Base-by-base conservation (phyloP, 1,140 invertebrate species). In the Neodiprion lecontei region DNA sequence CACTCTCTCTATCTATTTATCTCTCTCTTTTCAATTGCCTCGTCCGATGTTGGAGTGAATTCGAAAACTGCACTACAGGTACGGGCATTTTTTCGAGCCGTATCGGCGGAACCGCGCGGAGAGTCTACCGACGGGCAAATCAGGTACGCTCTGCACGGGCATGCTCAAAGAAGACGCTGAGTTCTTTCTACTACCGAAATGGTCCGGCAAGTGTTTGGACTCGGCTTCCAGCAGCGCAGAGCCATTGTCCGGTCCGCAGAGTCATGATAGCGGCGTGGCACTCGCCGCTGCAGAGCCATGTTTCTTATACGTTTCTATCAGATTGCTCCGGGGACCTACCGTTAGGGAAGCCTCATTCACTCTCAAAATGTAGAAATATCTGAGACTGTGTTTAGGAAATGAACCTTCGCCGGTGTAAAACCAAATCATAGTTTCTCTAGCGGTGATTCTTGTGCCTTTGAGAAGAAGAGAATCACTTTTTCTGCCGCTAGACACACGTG, bases 301-400 rank as follows among this genome's bases (percentile, higher is more conserved):
- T 61, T 61, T 61, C 53, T 61, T 61, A 61, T 61, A 14, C 5
- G 28, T 40, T 61, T 4, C 11, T 61, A 61, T 61, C 53, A 61
- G 53, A 61, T 61, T 61, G 53, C 53, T 17, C n/a, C 53, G 11
- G 53, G 7, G 11, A 23, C 67, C 17, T 23, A 69, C 67, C 67
- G 67, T 69, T 69, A 69, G 7, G 12, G 21, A 47, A 47, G 21
- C 21, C 12, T 47, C 67, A 69, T 69, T 69, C 67, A 69, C 17
- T 14, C 61, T 14, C 12, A 14, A 65, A 65, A 65, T 65, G 12
- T 14, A 65, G 61, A 65, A 65, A 65, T 65, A 65, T 14, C 61
- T 65, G 12, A 14, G 61, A 65, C 1, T 65, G 61, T 65, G 12
- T 1, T 65, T 14, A 14, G 61, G 61, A 65, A 65, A 65, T 65